These are phyloP conservation scores for Loris lydekkerianus DNA, from an alignment of 2,797 vertebrate species.

Conservation along the genomic window DNA sequence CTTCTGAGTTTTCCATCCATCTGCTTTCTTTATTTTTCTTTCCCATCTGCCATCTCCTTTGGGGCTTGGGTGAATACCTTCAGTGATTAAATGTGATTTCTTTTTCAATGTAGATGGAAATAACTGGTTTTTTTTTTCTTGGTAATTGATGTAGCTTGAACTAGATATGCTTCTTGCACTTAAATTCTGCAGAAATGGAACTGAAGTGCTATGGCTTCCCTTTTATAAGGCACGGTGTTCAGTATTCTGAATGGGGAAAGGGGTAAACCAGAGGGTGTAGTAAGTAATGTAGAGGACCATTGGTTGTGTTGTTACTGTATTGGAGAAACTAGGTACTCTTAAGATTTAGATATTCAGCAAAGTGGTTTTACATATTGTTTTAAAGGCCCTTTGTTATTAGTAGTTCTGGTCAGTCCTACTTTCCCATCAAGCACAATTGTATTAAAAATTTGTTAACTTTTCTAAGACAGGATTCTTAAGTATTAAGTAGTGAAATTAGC, in stretches of 20 bases:
- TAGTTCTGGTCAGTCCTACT: slow-evolving; percentile 7
- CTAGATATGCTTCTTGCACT: slow-evolving; percentile 30
- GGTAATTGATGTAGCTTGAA: slow-evolving; percentile 79
- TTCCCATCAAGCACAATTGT: not conserved
- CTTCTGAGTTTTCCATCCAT: slow-evolving; percentile 83
- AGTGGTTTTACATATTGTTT: not conserved
- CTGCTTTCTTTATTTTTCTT: slow-evolving; percentile 87
- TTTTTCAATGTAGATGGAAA: slow-evolving; percentile 64
- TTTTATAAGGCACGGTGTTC: not conserved
- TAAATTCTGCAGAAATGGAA: rapidly evolving
- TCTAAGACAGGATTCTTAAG: slow-evolving; percentile 45
- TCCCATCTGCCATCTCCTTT: slow-evolving; percentile 83
- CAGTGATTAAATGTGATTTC: slow-evolving; percentile 66
- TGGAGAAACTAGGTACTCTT: not conserved
- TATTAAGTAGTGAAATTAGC: slow-evolving; percentile 42
- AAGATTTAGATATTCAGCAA: not conserved
- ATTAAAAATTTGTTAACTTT: slow-evolving; percentile 8
- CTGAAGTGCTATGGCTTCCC: not conserved
- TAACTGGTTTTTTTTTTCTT: slow-evolving; percentile 34
- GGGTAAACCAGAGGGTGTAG: not conserved
- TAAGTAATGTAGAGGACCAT: not conserved
- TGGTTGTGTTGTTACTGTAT: not conserved
- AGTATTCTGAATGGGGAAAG: not conserved
- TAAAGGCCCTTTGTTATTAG: not conserved
- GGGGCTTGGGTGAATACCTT: slow-evolving; percentile 70